Evolutionary conservation across 2,113 vertebrate species (phyloP).

Genomic region (Pitta sordida): DNA sequence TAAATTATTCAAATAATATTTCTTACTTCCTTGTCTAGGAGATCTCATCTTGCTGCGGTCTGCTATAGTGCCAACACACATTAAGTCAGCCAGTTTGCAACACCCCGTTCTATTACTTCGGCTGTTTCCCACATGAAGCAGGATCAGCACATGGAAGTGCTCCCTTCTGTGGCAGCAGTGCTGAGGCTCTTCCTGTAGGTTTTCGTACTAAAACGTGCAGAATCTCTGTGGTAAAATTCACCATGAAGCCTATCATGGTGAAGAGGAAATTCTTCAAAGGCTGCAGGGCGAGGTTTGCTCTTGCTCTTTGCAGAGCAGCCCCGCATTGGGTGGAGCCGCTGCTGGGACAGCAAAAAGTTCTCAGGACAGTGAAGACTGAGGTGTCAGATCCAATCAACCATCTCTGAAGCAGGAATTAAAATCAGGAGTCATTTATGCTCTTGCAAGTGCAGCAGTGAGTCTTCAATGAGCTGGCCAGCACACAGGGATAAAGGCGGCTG

Average conservation of each 20-base stretch:
- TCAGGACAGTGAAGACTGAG: neutral
- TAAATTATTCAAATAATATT: neutral
- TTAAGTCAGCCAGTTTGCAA: neutral
- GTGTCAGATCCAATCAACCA: neutral
- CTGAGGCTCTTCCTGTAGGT: neutral
- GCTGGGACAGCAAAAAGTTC: neutral
- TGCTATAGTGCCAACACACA: neutral
- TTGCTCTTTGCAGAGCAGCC: neutral
- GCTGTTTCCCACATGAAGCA: neutral
- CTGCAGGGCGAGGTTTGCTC: neutral
- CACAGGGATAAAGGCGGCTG: neutral
- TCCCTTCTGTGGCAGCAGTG: neutral
- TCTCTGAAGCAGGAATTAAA: neutral
- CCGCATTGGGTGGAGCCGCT: neutral
- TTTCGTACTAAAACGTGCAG: neutral
- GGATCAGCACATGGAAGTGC: rapidly evolving
- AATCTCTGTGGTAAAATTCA: neutral
- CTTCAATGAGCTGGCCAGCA: neutral
- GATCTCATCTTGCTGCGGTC: neutral
- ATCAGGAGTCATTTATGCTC: neutral
- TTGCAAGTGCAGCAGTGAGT: neutral
- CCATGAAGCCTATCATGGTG: neutral
- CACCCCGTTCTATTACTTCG: neutral
- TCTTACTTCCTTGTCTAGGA: neutral
- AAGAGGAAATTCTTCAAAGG: neutral